These are phyloP conservation scores for Meteorus sp. DNA, from an alignment of 1,140 invertebrate genomes.

Conservation along the genomic window DNA sequence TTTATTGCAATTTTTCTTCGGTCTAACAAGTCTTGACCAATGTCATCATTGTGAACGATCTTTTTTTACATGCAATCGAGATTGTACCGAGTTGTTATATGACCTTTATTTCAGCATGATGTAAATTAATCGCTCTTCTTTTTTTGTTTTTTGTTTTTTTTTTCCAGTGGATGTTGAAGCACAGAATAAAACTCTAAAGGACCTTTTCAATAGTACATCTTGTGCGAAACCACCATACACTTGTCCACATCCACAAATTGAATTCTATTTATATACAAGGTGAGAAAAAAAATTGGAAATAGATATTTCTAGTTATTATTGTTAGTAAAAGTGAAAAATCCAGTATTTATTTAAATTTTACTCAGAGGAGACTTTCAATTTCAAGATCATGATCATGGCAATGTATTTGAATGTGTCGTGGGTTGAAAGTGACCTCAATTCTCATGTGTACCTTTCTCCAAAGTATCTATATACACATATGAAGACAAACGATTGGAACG, in stretches of 20 bases:
- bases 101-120: background rate
- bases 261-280: conserved; percentile 84
- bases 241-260: conserved; percentile 80
- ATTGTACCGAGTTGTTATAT: background rate
- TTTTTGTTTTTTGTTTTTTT: conserved; percentile 2
- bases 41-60: conserved; percentile 4
- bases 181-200: conserved; percentile 62
- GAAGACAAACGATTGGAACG: conserved; percentile 6
- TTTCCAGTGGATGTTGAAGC: conserved; percentile 43
- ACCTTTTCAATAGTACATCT: conserved; percentile 77
- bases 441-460: conserved; percentile 50
- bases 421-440: conserved; percentile 57
- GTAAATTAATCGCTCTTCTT: background rate
- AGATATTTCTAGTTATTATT: too few relatives aligned
- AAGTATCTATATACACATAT: background rate
- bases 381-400: conserved; percentile 59
- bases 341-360: too few relatives aligned
- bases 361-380: conserved; percentile 44
- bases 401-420: too few relatives aligned
- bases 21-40: background rate
- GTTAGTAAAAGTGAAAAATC: too few relatives aligned
- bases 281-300: conserved; percentile 48
- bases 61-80: background rate
- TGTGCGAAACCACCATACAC: conserved; percentile 78
- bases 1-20: conserved; percentile 13